A percentile compares a stretch with the other conserved stretches of the same genome.
Evolutionary conservation across 2,113 vertebrate genomes (phyloP).

Genomic region (Phalacrocorax aristotelis): DNA sequence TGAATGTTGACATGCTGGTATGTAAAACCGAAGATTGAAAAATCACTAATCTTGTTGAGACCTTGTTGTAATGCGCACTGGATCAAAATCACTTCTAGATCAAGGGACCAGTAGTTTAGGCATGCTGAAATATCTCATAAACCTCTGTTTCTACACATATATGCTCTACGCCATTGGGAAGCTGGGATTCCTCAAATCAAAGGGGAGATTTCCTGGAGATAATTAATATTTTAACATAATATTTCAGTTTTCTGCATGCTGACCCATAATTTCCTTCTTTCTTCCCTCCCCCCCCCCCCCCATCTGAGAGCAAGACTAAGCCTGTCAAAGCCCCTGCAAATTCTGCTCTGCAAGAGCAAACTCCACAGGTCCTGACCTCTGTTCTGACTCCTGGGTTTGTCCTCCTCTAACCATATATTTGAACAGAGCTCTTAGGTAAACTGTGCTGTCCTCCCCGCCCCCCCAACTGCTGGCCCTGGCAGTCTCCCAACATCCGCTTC

Average conservation of each 20-base stretch:
- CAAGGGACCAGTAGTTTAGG: background rate
- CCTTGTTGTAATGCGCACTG: background rate
- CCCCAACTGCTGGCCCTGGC: slow-evolving; percentile 21
- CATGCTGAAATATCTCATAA: background rate
- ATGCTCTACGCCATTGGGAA: background rate
- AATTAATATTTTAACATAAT: slow-evolving; percentile 17
- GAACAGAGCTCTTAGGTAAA: slow-evolving; percentile 28
- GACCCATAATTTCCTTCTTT: background rate
- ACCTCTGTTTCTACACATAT: background rate
- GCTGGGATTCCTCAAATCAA: background rate
- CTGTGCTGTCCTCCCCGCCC: background rate
- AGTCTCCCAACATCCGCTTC: slow-evolving; percentile 45
- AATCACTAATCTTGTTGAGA: background rate
- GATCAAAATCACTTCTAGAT: background rate
- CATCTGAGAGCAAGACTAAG: background rate
- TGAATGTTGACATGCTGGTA: background rate
- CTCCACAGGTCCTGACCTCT: background rate
- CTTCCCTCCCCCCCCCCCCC: accelerated
- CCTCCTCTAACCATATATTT: background rate
- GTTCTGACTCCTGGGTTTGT: background rate
- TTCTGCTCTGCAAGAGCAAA: background rate
- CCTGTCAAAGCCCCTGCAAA: background rate
- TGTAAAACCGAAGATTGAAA: background rate
- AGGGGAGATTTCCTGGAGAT: background rate
- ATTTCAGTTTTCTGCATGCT: background rate